phyloP scores from a whole-genome alignment of 64 coral and sea anemone species.

The Platygyra sinensis region DNA sequence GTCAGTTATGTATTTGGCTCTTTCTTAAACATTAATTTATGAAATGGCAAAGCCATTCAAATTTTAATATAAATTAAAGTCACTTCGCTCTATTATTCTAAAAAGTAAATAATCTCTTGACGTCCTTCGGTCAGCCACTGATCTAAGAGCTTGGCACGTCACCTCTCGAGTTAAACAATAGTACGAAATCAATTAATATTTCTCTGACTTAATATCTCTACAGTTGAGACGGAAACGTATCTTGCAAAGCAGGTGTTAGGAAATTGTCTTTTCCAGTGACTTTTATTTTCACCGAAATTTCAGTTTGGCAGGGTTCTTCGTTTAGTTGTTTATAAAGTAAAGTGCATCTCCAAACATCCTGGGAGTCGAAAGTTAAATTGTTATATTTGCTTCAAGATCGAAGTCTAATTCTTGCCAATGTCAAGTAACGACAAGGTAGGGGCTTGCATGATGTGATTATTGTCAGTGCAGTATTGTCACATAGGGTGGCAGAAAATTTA shows the following conservation, averaged over 20 bases:
- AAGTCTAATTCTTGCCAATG: background rate
- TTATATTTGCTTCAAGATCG: background rate
- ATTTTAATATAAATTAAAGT: constrained; percentile 4
- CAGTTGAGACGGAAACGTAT: background rate
- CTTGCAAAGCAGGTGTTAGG: background rate
- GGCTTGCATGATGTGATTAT: background rate
- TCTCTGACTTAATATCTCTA: background rate
- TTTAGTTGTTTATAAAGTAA: background rate
- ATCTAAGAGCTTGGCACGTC: background rate
- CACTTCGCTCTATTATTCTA: background rate
- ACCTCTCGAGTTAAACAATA: background rate
- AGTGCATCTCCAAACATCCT: no score
- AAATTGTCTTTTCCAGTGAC: background rate
- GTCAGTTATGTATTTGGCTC: background rate
- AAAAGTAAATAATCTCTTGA: background rate
- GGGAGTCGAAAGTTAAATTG: background rate
- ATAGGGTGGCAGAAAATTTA: no score
- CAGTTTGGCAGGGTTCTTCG: background rate
- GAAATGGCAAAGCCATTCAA: background rate
- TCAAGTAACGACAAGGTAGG: background rate
- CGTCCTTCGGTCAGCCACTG: background rate
- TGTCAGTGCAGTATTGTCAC: background rate
- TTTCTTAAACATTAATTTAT: background rate
- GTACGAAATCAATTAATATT: constrained; percentile 3
- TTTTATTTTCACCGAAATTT: background rate